These are phyloP conservation scores for Myotis davidii DNA, from an alignment of 2,113 vertebrate genomes.

Conservation along the genomic window DNA sequence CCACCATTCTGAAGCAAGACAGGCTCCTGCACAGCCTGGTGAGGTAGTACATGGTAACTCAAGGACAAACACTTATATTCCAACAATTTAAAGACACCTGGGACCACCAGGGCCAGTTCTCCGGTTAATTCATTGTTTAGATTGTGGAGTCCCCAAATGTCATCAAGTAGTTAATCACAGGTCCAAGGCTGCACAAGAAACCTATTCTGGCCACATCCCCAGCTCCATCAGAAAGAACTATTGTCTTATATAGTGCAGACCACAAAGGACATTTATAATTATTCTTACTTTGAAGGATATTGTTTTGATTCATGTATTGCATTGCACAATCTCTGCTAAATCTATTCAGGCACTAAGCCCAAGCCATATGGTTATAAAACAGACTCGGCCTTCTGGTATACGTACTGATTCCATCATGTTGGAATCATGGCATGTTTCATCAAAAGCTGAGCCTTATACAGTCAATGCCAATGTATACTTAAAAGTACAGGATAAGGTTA, in stretches of 20 bases:
- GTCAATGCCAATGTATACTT: not conserved
- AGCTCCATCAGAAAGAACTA: not conserved
- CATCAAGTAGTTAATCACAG: slow-evolving; percentile 10
- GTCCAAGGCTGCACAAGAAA: not conserved
- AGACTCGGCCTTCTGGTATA: not conserved
- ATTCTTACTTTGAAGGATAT: not conserved
- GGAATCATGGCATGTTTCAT: not conserved
- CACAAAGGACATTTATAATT: not conserved
- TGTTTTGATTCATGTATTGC: not conserved
- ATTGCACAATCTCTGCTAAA: not conserved
- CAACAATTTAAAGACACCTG: not conserved
- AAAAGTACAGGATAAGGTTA: not conserved
- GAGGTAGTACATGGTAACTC: not conserved
- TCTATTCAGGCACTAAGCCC: not conserved
- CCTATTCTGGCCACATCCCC: not conserved
- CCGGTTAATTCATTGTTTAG: not conserved
- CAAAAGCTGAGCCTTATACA: not conserved
- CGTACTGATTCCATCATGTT: not conserved
- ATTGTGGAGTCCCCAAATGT: not conserved
- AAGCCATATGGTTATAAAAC: not conserved
- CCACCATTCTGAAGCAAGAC: not conserved
- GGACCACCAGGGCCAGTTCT: not conserved
- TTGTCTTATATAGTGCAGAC: not conserved
- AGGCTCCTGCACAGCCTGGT: not conserved
- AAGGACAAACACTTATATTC: not conserved